A percentile compares a stretch with the other conserved stretches of the same genome.
Conservation (phyloP, 2,797 vertebrate genomes). For the Sebastes diploproa region DNA sequence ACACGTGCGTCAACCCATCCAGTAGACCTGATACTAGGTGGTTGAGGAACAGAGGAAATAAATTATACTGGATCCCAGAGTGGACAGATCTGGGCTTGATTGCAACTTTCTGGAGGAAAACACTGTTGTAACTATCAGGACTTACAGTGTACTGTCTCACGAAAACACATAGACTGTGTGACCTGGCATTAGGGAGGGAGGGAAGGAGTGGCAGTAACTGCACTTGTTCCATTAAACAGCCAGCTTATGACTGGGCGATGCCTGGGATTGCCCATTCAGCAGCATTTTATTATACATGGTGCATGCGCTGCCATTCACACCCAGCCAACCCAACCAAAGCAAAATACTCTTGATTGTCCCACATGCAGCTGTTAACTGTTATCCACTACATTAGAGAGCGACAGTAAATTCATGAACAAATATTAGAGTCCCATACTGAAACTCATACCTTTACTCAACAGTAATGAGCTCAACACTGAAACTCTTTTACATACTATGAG, state of each 20-base stretch:
- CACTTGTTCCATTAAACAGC: constrained; percentile 10
- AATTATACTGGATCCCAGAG: neutral
- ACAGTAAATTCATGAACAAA: neutral
- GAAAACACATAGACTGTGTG: constrained; percentile 2
- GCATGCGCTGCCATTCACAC: neutral
- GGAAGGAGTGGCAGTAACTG: constrained; percentile 1
- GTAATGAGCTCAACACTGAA: neutral
- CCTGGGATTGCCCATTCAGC: constrained; percentile 18
- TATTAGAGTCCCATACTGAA: neutral
- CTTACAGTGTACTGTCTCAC: neutral
- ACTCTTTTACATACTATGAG: neutral
- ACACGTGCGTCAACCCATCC: neutral
- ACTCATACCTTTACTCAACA: neutral
- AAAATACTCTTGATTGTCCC: constrained; percentile 10
- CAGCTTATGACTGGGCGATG: neutral
- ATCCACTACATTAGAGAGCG: neutral
- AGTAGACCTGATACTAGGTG: neutral
- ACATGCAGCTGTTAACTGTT: constrained; percentile 11
- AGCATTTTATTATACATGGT: neutral
- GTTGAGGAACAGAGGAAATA: constrained; percentile 5
- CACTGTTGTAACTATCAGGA: neutral
- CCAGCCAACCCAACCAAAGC: constrained; percentile 7
- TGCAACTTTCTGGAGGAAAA: neutral
- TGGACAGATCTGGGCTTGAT: neutral
- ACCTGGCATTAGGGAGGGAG: neutral